These are phyloP conservation scores for Apus apus DNA, from an alignment of 2,113 vertebrate species.

Conservation along the genomic window DNA sequence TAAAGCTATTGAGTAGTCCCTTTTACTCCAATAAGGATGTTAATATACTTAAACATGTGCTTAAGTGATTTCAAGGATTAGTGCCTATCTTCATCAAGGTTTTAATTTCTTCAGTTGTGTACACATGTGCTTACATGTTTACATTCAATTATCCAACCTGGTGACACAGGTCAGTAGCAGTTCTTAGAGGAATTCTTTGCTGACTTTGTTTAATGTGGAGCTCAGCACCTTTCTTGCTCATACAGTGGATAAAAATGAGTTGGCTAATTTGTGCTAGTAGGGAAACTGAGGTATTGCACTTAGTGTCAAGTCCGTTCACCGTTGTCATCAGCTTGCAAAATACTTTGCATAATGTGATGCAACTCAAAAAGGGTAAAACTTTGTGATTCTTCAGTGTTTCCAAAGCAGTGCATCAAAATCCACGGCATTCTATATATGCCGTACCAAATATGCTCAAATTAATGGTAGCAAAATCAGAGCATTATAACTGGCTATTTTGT, in stretches of 20 bases:
- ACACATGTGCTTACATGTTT: neutral
- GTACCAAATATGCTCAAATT: neutral
- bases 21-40: neutral
- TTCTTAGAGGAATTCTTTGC: neutral
- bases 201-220: neutral
- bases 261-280: neutral
- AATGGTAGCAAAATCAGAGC: neutral
- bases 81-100: neutral
- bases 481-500: neutral
- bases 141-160: neutral
- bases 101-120: neutral
- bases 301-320: neutral
- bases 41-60: slow-evolving; percentile 42
- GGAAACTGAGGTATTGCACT: neutral
- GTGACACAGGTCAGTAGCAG: neutral
- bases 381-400: neutral
- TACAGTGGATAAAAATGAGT: neutral
- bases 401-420: neutral
- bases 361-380: neutral
- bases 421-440: too few species aligned
- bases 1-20: neutral
- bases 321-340: neutral
- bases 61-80: slow-evolving; percentile 41
- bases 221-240: neutral
- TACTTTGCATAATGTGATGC: neutral